Conservation (phyloP, 1,140 invertebrate genomes). For the Lepidurus couesii region DNA sequence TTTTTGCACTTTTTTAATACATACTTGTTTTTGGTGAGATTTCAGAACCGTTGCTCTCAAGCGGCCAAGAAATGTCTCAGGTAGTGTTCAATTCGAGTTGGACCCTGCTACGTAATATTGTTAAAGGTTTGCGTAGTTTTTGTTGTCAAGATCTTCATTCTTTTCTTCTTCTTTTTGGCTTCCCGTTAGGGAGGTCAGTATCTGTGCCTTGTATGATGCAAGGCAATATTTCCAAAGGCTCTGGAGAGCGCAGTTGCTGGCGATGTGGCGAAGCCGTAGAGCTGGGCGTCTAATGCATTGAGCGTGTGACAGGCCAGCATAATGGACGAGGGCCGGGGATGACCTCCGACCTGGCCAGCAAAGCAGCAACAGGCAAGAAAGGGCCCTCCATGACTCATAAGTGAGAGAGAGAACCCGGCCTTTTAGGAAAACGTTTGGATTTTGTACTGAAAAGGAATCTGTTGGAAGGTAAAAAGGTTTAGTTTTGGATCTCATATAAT, state of each 20-base stretch:
- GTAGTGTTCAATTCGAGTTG: neutral
- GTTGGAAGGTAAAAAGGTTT: neutral
- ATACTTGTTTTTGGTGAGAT: neutral
- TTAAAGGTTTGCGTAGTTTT: neutral
- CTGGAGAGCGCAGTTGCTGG: neutral
- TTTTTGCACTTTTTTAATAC: neutral
- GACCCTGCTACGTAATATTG: too few species aligned
- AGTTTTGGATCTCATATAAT: neutral
- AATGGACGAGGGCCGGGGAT: constrained; percentile 13
- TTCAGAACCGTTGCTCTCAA: neutral
- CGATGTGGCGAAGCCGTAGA: constrained; percentile 14
- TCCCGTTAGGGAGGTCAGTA: neutral
- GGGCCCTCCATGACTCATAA: neutral
- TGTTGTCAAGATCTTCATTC: neutral
- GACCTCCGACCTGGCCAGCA: constrained; percentile 20
- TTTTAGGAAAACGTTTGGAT: neutral
- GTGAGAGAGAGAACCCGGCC: neutral
- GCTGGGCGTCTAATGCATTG: constrained; percentile 8
- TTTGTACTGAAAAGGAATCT: neutral
- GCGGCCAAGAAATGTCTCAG: neutral
- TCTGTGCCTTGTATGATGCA: neutral
- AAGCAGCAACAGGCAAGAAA: constrained; percentile 13
- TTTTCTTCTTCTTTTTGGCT: too few species aligned
- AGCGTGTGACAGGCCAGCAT: constrained; percentile 4
- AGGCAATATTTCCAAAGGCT: neutral